Conservation (phyloP, 2,888 invertebrate genomes). For the Scaptomyza tumidula region DNA sequence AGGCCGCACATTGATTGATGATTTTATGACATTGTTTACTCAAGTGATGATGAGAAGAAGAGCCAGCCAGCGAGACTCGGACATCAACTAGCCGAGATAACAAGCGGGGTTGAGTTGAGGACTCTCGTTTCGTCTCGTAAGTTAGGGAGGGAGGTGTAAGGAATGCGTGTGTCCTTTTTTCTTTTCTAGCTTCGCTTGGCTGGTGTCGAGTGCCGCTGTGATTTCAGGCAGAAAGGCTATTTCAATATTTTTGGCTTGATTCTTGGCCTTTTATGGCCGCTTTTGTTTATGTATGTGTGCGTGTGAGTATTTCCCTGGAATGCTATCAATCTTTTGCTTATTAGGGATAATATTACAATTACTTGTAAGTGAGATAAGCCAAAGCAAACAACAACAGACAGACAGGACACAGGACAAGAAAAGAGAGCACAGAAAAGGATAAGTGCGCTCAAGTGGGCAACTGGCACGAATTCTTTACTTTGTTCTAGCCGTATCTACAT, state of each 20-base stretch:
- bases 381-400: constrained; percentile 38
- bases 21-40: constrained; percentile 81
- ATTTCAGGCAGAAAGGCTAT: constrained; percentile 42
- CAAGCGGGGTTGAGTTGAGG: background rate
- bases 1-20: constrained; percentile 69
- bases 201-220: constrained; percentile 58
- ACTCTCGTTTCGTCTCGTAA: too few species aligned
- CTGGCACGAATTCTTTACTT: constrained; percentile 12
- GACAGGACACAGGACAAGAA: background rate
- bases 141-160: background rate
- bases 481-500: constrained; percentile 12
- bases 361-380: constrained; percentile 77
- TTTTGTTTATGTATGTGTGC: constrained; percentile 9
- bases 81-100: constrained; percentile 37
- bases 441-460: constrained; percentile 50
- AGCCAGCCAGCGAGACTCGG: constrained; percentile 41
- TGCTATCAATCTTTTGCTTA: constrained; percentile 80
- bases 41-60: constrained; percentile 73
- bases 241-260: constrained; percentile 40
- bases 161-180: constrained; percentile 62
- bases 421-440: constrained; percentile 6
- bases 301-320: constrained; percentile 59
- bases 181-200: background rate
- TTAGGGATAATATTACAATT: constrained; percentile 81
- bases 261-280: constrained; percentile 46